Conservation (phyloP, 2,797 vertebrate genomes). For the Glyptemys insculpta region DNA sequence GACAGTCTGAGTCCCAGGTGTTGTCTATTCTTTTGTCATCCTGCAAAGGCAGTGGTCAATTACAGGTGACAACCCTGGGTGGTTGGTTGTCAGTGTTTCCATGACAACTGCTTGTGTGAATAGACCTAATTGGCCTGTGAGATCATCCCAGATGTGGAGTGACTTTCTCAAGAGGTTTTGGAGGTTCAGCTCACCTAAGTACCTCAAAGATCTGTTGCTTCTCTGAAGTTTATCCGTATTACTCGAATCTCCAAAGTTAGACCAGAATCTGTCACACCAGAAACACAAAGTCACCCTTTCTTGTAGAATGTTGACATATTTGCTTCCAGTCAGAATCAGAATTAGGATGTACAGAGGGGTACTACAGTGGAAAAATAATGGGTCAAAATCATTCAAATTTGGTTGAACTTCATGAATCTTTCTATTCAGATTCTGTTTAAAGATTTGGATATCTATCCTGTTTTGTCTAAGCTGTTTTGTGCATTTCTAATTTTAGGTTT, state of each 20-base stretch:
- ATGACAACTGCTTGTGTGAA: not conserved
- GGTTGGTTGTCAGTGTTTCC: not conserved
- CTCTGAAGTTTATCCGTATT: not conserved
- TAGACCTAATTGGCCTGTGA: not conserved
- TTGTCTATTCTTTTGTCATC: not conserved
- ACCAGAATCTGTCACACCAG: not conserved
- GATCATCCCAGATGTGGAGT: not conserved
- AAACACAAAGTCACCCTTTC: not conserved
- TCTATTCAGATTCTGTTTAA: not conserved
- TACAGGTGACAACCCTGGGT: not conserved
- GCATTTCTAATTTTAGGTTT: not conserved
- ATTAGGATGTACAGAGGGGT: not conserved
- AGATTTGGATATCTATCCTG: not conserved
- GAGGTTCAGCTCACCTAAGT: not conserved
- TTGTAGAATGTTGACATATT: not conserved
- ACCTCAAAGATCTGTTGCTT: not conserved
- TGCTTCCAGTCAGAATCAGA: not conserved
- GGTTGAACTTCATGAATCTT: not conserved
- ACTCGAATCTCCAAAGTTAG: conserved; percentile 2
- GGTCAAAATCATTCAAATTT: not conserved
- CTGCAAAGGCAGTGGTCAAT: not conserved
- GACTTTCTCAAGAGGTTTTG: conserved; percentile 3
- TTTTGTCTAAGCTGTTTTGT: not conserved
- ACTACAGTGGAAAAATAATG: not conserved
- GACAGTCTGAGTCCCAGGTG: not conserved